Evolutionary conservation across 2,888 invertebrate species (phyloP).

Genomic region (Leptopilina syphax): DNA sequence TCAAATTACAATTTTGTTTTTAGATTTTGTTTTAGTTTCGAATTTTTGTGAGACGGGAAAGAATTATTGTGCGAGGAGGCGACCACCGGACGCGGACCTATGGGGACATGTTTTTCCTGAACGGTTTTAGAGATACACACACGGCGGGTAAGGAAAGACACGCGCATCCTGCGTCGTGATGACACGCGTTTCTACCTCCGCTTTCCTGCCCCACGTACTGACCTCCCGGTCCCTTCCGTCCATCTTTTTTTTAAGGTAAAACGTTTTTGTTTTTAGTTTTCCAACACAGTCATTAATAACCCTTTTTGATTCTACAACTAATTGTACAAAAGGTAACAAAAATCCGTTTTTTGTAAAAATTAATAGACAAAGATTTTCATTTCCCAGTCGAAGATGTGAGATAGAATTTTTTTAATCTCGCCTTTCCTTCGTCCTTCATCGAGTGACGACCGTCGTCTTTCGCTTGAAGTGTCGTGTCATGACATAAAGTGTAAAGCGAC

Average conservation of each 20-base stretch:
- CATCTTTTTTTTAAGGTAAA: background rate
- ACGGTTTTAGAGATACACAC: constrained; percentile 59
- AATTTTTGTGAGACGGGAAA: background rate
- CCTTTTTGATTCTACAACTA: too few relatives aligned
- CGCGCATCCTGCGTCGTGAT: constrained; percentile 76
- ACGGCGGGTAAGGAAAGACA: constrained; percentile 69
- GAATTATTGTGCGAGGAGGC: constrained; percentile 37
- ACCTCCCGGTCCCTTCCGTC: constrained; percentile 41
- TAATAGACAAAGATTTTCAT: too few relatives aligned
- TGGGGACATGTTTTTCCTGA: constrained; percentile 62
- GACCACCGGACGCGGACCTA: constrained; percentile 48
- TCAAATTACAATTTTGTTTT: background rate
- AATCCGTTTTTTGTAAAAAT: too few relatives aligned
- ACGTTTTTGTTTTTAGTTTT: too few relatives aligned
- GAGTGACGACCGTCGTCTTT: constrained; percentile 54
- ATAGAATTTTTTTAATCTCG: constrained; percentile 2
- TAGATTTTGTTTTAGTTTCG: background rate
- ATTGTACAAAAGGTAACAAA: too few relatives aligned
- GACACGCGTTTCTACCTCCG: constrained; percentile 63
- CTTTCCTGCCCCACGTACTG: constrained; percentile 41
- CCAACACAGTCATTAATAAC: too few relatives aligned
- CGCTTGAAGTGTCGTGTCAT: constrained; percentile 8
- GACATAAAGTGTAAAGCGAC: constrained; percentile 10
- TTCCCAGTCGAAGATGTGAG: too few relatives aligned
- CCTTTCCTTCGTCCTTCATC: constrained; percentile 36